Base-by-base conservation (phyloP, 1,140 invertebrate genomes). In the Dermatophagoides farinae region DNA sequence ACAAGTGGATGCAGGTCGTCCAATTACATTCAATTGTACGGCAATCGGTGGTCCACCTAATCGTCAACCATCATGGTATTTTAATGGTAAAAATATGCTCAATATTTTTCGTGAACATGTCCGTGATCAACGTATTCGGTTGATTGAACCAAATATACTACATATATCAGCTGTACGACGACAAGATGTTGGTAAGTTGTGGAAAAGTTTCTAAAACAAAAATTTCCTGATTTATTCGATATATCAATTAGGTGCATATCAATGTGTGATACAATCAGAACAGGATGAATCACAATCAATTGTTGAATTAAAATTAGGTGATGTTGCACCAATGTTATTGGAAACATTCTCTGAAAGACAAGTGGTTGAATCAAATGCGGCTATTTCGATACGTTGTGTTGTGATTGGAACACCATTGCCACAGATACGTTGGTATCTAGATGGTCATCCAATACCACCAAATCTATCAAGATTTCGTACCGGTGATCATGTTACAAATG, bases 371-470 rank as follows among this genome's bases (percentile, higher is more conserved):
- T 2, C 10, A 25, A 25, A 23, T 23, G 82, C 83, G 18, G 79
- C 81, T 52, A 80, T 88, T 46, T 86, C 84, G 52, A 73, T 91
- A 14, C 57, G 58, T 53, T 88, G 85, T 72, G 77, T 80, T 11
- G 85, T 84, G 0, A 82, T 83, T n/a, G 88, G 88, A 51, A 95
- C 91, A 72, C 92, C 92, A 12, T 85, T 86, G 16, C 92, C 92
- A 54, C 85, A 88, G 75, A 89, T 97, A 60, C 83, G 81, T 6
- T 97, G 92, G 92, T 83, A 85, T 71, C 76, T 96, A 10, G 91
- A 96, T 73, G 87, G 84, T 10, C 23, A 57, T 18, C 47, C 37
- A 25, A 57, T 67, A 23, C 65, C 65, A 1, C 65, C 65, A 1
- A 62, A 66, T 46, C 23, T 44, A 12, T 38, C 60, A 18, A 60